phyloP scores from a whole-genome alignment of 2,888 invertebrate species.

The Hecatera dysodea region DNA sequence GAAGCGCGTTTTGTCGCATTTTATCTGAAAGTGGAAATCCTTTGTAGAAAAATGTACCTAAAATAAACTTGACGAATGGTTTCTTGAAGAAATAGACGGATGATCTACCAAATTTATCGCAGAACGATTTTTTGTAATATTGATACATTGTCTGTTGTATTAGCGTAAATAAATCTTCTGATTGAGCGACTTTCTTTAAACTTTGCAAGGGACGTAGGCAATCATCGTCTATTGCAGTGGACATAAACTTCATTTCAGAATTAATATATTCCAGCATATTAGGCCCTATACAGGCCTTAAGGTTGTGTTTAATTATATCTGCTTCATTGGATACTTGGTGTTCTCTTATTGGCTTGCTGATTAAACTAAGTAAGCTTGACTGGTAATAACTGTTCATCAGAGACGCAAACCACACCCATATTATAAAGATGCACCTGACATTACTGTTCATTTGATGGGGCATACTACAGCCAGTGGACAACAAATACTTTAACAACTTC shows the following conservation, averaged over 20 bases:
- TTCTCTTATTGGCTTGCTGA: constrained; percentile 57
- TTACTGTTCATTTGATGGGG: constrained; percentile 9
- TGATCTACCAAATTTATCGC: constrained; percentile 36
- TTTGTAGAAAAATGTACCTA: constrained; percentile 53
- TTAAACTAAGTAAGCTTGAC: constrained; percentile 68
- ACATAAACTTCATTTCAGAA: constrained; percentile 57
- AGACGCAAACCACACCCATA: constrained; percentile 77
- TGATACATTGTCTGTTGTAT: neutral
- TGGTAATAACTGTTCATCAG: constrained; percentile 67
- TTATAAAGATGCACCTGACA: constrained; percentile 61
- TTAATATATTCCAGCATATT: neutral
- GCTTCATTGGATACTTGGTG: constrained; percentile 59
- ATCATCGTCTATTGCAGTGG: constrained; percentile 33
- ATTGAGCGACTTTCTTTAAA: constrained; percentile 31
- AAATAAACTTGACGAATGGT: constrained; percentile 32
- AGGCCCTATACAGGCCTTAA: constrained; percentile 37
- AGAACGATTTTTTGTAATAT: constrained; percentile 29
- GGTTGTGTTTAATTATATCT: constrained; percentile 34
- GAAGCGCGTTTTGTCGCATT: constrained; percentile 37
- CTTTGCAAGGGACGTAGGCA: constrained; percentile 10
- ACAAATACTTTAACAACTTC: constrained; percentile 40
- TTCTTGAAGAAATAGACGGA: constrained; percentile 36
- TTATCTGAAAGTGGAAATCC: constrained; percentile 52
- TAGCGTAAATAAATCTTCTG: constrained; percentile 23
- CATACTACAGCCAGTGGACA: constrained; percentile 39